phyloP scores from a whole-genome alignment of 53 echinoderm and acorn worm genomes.

The Luidia sarsii region DNA sequence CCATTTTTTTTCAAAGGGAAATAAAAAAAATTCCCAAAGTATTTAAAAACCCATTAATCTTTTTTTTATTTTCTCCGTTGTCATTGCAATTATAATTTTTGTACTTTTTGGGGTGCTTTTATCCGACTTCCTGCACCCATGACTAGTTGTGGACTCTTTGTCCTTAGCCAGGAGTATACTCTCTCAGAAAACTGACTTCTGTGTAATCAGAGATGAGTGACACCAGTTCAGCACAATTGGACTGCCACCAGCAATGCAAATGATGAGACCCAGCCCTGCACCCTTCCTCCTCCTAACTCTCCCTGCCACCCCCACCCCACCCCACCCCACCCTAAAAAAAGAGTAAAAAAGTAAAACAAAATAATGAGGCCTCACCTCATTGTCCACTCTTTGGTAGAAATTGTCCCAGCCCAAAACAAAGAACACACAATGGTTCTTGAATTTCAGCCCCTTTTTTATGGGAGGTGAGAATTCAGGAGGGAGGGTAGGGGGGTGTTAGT shows the following conservation, averaged over 20 bases:
- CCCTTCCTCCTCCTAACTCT: too few species aligned
- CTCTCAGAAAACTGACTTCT: constrained; percentile 17
- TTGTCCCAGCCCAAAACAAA: constrained; percentile 1
- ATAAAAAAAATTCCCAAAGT: too few species aligned
- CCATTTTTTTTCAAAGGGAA: too few species aligned
- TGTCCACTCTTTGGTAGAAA: neutral
- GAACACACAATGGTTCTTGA: constrained; percentile 26
- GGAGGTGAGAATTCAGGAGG: neutral
- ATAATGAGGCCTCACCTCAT: too few species aligned
- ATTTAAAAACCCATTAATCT: too few species aligned
- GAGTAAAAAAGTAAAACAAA: too few species aligned
- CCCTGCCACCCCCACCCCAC: neutral
- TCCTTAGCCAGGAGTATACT: too few species aligned
- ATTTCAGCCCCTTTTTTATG: constrained; percentile 6
- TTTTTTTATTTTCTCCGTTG: too few species aligned
- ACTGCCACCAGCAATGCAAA: constrained; percentile 45
- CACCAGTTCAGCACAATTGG: constrained; percentile 1
- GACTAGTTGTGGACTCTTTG: too few species aligned
- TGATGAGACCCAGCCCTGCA: neutral
- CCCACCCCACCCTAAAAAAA: neutral
- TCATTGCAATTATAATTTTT: too few species aligned
- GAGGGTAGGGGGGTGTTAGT: neutral
- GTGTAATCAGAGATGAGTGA: constrained; percentile 34
- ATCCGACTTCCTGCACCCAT: too few species aligned
- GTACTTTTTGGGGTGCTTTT: too few species aligned